Evolutionary conservation across 53 echinoderm and acorn worm species (phyloP).

Genomic region (Echinarachnius parma): DNA sequence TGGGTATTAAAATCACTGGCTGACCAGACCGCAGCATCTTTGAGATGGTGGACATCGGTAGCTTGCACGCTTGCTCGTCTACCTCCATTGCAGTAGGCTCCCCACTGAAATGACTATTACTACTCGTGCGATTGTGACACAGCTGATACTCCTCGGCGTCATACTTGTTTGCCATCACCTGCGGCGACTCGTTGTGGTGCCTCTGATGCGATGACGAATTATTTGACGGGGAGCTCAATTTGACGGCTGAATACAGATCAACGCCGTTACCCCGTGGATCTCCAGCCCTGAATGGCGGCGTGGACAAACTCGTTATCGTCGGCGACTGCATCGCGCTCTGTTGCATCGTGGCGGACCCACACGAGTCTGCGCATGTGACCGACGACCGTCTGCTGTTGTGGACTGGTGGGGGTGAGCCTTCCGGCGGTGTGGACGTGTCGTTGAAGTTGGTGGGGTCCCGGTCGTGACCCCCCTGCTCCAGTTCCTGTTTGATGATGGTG

Average conservation of each 20-base stretch:
- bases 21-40: constrained; percentile 96
- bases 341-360: constrained; percentile 57
- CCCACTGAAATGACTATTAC: neutral
- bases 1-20: constrained; percentile 92
- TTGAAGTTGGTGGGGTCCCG: constrained; percentile 58
- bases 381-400: constrained; percentile 72
- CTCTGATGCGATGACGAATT: constrained; percentile 12
- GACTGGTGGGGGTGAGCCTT: constrained; percentile 66
- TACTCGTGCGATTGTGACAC: constrained; percentile 13
- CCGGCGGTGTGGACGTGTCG: constrained; percentile 68
- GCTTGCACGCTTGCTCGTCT: constrained; percentile 33
- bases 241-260: constrained; percentile 43
- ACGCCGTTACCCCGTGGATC: constrained; percentile 39
- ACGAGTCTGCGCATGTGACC: constrained; percentile 63
- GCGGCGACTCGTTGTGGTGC: constrained; percentile 26
- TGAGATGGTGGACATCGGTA: constrained; percentile 54
- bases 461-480: constrained; percentile 78
- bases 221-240: constrained; percentile 26
- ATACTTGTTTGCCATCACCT: constrained; percentile 14
- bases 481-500: constrained; percentile 93
- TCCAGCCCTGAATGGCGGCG: constrained; percentile 56
- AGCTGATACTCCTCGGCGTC: constrained; percentile 26
- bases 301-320: constrained; percentile 81
- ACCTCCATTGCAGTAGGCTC: constrained; percentile 38
- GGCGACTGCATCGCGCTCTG: constrained; percentile 74